Conservation (phyloP, 2,113 vertebrate genomes). For the Podiceps cristatus region DNA sequence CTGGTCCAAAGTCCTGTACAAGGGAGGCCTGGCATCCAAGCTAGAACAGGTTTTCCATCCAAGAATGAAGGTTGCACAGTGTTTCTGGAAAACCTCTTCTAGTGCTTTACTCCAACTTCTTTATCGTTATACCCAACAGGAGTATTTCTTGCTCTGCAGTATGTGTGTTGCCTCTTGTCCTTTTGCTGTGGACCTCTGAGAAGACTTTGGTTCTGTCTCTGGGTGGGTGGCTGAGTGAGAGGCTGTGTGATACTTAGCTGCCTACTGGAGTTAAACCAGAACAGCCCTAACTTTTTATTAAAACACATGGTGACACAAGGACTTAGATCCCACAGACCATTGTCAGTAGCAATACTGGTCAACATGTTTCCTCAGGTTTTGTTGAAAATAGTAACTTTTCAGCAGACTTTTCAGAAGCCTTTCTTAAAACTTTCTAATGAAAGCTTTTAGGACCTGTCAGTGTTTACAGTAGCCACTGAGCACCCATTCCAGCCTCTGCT, state of each 20-base stretch:
- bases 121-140: not conserved
- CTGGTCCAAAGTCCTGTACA: not conserved
- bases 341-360: not conserved
- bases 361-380: not conserved
- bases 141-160: not conserved
- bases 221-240: rapidly evolving
- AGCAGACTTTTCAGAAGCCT: not conserved
- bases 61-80: not conserved
- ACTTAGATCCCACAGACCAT: not conserved
- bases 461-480: not conserved
- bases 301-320: rapidly evolving
- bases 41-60: not conserved
- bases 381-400: not conserved
- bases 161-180: not conserved
- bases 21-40: rapidly evolving
- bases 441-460: not conserved
- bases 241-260: not conserved
- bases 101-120: not conserved
- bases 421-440: not conserved
- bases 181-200: not conserved
- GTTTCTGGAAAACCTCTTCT: not conserved
- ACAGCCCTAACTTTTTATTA: not conserved
- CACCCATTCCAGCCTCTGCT: not conserved
- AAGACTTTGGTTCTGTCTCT: not conserved
- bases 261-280: not conserved